Evolutionary conservation across 2,113 vertebrate species (phyloP).

Genomic region (Podocnemis expansa): DNA sequence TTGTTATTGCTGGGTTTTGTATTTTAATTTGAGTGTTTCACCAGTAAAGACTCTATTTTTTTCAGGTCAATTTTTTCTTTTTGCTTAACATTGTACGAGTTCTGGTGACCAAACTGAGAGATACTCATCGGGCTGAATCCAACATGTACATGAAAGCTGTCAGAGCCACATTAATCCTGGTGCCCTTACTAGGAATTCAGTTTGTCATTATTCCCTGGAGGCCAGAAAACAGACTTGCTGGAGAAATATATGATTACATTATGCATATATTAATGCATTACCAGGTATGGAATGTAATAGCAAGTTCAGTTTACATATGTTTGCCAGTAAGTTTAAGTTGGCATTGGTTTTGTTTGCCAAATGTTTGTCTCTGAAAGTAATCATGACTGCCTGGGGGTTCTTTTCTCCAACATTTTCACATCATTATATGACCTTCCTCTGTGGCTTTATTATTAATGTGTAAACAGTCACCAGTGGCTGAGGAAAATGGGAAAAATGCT

Average conservation of each 20-base stretch:
- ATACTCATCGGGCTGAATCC: slow-evolving; percentile 91
- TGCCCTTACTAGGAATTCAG: slow-evolving; percentile 95
- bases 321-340: neutral
- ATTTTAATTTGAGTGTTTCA: neutral
- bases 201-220: slow-evolving; percentile 98
- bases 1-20: neutral
- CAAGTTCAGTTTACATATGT: neutral
- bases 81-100: slow-evolving; percentile 96
- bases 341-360: neutral
- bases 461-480: neutral
- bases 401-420: neutral
- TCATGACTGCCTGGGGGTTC: accelerated
- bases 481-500: neutral
- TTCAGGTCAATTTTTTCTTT: slow-evolving; percentile 97
- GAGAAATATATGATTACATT: slow-evolving; percentile 94
- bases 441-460: accelerated
- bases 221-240: slow-evolving; percentile 90
- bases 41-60: neutral
- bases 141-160: slow-evolving; percentile 99
- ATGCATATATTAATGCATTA: slow-evolving; percentile 98
- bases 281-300: slow-evolving; percentile 82
- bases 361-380: neutral
- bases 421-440: neutral
- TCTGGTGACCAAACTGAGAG: slow-evolving; percentile 91
- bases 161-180: slow-evolving; percentile 93